Percentiles rank a stretch among this genome's conserved stretches.
phyloP scores from a whole-genome alignment of 2,888 invertebrate species.

The Leucoma salicis region DNA sequence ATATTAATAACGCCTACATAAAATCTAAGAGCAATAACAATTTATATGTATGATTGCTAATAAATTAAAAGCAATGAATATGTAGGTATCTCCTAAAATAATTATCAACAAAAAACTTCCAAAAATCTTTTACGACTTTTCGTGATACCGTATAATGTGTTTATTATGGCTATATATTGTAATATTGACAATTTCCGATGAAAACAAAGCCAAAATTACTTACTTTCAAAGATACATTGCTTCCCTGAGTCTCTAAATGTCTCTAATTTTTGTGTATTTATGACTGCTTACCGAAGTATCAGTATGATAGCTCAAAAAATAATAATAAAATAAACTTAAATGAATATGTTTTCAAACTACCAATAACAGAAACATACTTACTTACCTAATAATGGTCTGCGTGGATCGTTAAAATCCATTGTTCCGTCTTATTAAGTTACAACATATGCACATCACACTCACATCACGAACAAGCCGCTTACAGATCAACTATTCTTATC shows the following conservation, averaged over 20 bases:
- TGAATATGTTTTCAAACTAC: no score
- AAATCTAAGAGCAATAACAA: not conserved
- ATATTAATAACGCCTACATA: not conserved
- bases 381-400: slow-evolving; percentile 48
- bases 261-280: no score
- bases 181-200: no score
- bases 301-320: no score
- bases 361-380: not conserved
- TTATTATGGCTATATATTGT: no score
- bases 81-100: not conserved
- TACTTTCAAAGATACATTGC: no score
- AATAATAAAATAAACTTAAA: no score
- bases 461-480: slow-evolving; percentile 16
- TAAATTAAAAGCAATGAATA: not conserved
- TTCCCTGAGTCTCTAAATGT: no score
- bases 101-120: not conserved
- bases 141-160: no score
- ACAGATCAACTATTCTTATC: slow-evolving; percentile 28
- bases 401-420: slow-evolving; percentile 52
- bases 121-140: no score
- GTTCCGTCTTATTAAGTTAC: slow-evolving; percentile 11
- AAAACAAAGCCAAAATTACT: no score
- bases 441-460: slow-evolving; percentile 4
- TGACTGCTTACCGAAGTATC: no score
- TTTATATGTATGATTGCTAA: not conserved